Evolutionary conservation across 2,888 invertebrate genomes (phyloP).

Genomic region (Emmelina monodactyla): DNA sequence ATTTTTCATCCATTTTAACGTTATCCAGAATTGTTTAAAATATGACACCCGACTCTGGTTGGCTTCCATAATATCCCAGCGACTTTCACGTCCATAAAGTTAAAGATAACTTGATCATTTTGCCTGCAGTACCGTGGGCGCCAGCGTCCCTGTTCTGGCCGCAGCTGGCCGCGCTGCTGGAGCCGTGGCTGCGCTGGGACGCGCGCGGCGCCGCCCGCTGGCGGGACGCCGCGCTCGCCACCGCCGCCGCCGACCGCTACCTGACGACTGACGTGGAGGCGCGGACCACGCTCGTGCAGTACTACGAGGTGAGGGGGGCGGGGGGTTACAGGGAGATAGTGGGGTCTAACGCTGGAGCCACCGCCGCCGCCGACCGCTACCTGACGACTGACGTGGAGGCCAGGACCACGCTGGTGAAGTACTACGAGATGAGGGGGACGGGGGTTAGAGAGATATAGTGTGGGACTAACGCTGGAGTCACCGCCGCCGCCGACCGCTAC

Average conservation of each 20-base stretch:
- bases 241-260: conserved; percentile 71
- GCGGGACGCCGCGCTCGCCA: conserved; percentile 67
- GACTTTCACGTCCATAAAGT: too few relatives aligned
- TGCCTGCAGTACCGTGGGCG: conserved; percentile 69
- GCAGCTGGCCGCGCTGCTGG: conserved; percentile 69
- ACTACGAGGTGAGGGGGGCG: conserved; percentile 61
- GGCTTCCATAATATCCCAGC: too few relatives aligned
- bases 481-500: conserved; percentile 71
- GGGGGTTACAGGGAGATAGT: too few relatives aligned
- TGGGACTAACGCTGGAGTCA: too few relatives aligned
- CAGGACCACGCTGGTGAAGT: conserved; percentile 59
- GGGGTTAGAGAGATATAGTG: too few relatives aligned
- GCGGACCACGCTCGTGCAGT: conserved; percentile 59
- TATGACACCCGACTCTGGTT: too few relatives aligned
- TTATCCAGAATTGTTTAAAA: too few relatives aligned
- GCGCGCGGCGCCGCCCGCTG: conserved; percentile 70
- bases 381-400: conserved; percentile 54
- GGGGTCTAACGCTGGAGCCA: too few relatives aligned
- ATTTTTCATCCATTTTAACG: too few relatives aligned
- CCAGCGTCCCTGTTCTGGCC: conserved; percentile 75
- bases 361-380: conserved; percentile 71
- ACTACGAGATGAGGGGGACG: conserved; percentile 68
- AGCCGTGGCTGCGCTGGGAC: conserved; percentile 74
- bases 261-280: conserved; percentile 51
- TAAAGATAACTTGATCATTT: not conserved